Percentiles rank a stretch among this genome's conserved stretches.
Evolutionary conservation across 2,113 vertebrate species (phyloP).

Genomic region (Herpetotheres cachinnans): DNA sequence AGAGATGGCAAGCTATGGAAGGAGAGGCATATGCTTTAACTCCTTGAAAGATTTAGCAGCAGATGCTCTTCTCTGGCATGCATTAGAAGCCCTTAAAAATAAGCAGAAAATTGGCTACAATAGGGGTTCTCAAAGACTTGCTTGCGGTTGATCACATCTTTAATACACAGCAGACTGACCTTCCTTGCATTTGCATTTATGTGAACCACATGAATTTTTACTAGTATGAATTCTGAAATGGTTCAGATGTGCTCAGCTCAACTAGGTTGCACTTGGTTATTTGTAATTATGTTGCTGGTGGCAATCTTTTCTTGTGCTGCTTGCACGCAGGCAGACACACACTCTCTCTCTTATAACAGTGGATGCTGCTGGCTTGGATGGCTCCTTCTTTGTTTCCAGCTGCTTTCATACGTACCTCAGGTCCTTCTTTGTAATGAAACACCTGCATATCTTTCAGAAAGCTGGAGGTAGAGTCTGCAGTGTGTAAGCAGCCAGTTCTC

Average conservation of each 20-base stretch:
- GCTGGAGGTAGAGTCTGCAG: neutral
- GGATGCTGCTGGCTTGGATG: neutral
- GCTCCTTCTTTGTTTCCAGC: neutral
- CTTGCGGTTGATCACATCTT: neutral
- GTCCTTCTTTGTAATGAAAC: slow-evolving; percentile 18
- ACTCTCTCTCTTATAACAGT: neutral
- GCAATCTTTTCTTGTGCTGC: neutral
- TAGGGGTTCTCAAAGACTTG: neutral
- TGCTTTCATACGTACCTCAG: neutral
- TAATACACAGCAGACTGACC: neutral
- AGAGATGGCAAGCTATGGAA: neutral
- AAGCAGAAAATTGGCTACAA: neutral
- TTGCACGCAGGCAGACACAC: fast-evolving
- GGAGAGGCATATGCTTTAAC: neutral
- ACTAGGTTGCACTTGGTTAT: neutral
- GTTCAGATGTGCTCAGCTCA: neutral
- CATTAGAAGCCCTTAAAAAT: slow-evolving; percentile 17
- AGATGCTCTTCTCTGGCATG: slow-evolving; percentile 1
- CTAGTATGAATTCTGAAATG: neutral
- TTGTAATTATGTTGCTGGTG: neutral
- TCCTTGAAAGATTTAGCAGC: neutral
- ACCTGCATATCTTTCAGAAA: neutral
- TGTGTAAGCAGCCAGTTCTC: neutral
- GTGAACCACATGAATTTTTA: neutral
- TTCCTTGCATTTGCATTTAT: neutral